These are phyloP conservation scores for Etheostoma perlongum DNA, from an alignment of 2,797 vertebrate genomes.

Conservation along the genomic window DNA sequence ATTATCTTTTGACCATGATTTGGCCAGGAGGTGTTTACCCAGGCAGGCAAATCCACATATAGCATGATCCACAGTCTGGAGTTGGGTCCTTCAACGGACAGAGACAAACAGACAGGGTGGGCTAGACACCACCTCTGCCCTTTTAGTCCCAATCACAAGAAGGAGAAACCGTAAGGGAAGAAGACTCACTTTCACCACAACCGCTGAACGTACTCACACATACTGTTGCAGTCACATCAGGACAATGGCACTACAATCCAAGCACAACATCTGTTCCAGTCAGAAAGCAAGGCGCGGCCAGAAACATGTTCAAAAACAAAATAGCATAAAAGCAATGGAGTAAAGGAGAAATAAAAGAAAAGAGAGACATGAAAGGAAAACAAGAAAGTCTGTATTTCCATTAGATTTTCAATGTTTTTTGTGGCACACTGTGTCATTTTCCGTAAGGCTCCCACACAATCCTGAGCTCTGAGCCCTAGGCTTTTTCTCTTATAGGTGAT, in stretches of 20 bases:
- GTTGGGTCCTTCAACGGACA: constrained; percentile 17
- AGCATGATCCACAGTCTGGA: constrained; percentile 26
- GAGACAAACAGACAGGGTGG: constrained; percentile 45
- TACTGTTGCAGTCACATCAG: constrained; percentile 67
- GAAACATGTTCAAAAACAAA: constrained; percentile 78
- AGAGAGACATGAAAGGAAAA: constrained; percentile 72
- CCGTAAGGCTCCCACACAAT: constrained; percentile 59
- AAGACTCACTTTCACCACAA: constrained; percentile 69
- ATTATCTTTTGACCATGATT: constrained; percentile 59
- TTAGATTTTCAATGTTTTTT: constrained; percentile 79
- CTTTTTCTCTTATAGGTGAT: constrained; percentile 55
- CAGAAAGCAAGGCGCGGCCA: constrained; percentile 70
- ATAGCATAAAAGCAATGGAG: constrained; percentile 72
- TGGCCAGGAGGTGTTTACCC: constrained; percentile 60
- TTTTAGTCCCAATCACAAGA: constrained; percentile 53
- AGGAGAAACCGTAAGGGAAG: constrained; percentile 46
- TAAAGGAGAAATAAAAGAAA: constrained; percentile 75
- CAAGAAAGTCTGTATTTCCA: constrained; percentile 75
- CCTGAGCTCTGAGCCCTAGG: constrained; percentile 45
- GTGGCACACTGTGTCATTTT: constrained; percentile 77
- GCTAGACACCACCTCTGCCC: constrained; percentile 54
- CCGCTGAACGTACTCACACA: constrained; percentile 69
- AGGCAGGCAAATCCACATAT: constrained; percentile 42
- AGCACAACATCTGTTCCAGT: constrained; percentile 84
- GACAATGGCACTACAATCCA: constrained; percentile 79